Base-by-base conservation (phyloP, 1,140 invertebrate species). In the Drosophila virilis region DNA sequence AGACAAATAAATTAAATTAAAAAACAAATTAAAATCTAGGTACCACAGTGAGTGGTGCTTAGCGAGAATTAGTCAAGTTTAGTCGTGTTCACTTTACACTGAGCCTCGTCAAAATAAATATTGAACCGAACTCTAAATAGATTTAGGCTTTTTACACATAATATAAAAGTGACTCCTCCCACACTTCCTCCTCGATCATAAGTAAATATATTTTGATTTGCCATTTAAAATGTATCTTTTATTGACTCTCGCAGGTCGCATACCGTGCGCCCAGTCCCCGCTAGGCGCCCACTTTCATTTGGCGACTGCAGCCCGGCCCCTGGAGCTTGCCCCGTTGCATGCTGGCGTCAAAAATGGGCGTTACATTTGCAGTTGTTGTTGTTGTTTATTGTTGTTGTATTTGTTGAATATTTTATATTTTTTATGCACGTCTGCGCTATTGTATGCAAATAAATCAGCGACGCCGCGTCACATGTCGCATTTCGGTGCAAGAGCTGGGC, bases 371-470 rank as follows among this genome's bases (percentile, higher is more conserved):
- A 80, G 46, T 69, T 70, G 52, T 62, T 55, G 28, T 33, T 46
- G 35, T 45, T 55, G 42, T 51, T 37, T 43, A 40, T 66, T 35
- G n/a, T n/a, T n/a, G n/a, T 62, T 32, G 45, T 28, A 28, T 48
- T 69, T 46, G 51, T 45, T 55, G 40, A 32, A 38, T 22, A 64
- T 54, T 52, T 22, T 59, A 13, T 59, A 59, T 67, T 76, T 76
- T 65, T 72, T 77, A 62, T 72, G 55, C 65, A 70, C 54, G 66
- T 69, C 83, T 80, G 90, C 85, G 75, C 85, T 88, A 80, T 91
- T 84, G 79, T 80, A 88, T 83, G 84, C 90, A 91, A 91, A 91
- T 91, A 91, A 91, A 91, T 91, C 90, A 91, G 82, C 37, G 80
- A 74, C 70, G 77, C 77, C 77, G 74, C 79, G 78, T 80, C 88